Base-by-base conservation (phyloP, 2,888 invertebrate genomes). In the Spisula subtruncata region DNA sequence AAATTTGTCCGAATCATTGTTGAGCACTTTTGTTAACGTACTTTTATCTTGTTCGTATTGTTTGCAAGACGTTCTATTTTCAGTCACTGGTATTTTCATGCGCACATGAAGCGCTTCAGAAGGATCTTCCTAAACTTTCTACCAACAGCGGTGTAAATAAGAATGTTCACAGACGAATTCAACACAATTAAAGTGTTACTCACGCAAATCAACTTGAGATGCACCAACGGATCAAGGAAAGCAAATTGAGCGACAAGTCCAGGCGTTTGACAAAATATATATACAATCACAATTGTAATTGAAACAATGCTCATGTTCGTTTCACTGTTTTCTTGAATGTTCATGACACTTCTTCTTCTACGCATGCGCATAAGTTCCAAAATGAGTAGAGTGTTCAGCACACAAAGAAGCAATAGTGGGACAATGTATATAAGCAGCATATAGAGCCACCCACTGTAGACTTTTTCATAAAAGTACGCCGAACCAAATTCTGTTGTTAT, bases 161-260 rank as follows among this genome's bases (percentile, higher is more conserved):
- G 93, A 91, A 96, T 96, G 89, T 96, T 96, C 14, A 96, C 95
- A 20, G 96, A 95, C 0, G 96, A 96, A 91, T 96, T 96, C 25
- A 96, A 90, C 46, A 96, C 94, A 90, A 96, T 95, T 5, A 96
- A 86, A 29, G 94, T 93, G 84, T 96, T 96, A 88, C 95, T 95
- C 25, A 96, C 93, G 71, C 95, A 96, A 25, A 95, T 89, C 94
- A 95, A 96, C 88, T 95, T 94, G 25, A 95, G 85, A 84, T 96
- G 93, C 0, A 92, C 90, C 56, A 88, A 86, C 5, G 92, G 82
- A 71, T 93, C 91, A 81, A 96, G 89, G 82, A 94, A 93, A 87
- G 95, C 94, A 87, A 95, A 95, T 89, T 96, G 96, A 10, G 95
- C 94, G 16, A 96, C 92, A 25, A 96, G 92, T 32, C 95, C 96